phyloP scores from a whole-genome alignment of 1,140 invertebrate species.

The Rhagoletis zephyria region DNA sequence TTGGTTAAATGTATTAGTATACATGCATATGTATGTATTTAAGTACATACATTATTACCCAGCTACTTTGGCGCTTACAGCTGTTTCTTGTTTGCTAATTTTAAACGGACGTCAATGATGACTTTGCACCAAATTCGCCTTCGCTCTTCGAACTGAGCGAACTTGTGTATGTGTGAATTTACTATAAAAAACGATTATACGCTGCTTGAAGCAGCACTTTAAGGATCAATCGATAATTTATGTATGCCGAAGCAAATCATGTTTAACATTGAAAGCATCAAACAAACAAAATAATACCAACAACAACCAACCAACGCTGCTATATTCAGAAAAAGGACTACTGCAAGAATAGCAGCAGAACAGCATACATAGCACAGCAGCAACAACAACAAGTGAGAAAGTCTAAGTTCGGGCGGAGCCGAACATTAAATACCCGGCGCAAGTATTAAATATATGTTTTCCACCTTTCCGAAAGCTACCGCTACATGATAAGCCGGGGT shows the following conservation, averaged over 20 bases:
- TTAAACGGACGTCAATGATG: conserved; percentile 24
- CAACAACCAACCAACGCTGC: background rate
- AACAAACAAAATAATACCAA: conserved; percentile 15
- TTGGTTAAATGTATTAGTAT: background rate
- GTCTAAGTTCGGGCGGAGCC: too few species aligned
- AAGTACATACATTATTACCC: background rate
- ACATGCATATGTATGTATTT: background rate
- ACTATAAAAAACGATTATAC: conserved; percentile 15
- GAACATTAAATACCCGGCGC: too few species aligned
- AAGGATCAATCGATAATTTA: conserved; percentile 42
- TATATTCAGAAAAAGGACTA: background rate
- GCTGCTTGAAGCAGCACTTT: conserved; percentile 1
- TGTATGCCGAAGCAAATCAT: conserved; percentile 44
- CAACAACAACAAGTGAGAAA: conserved; percentile 5
- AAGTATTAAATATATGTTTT: too few species aligned
- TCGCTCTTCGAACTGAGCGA: background rate
- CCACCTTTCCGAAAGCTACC: too few species aligned
- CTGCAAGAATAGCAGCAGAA: background rate
- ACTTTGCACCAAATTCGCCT: background rate
- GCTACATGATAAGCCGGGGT: too few species aligned
- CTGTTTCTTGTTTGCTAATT: conserved; percentile 29
- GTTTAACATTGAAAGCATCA: conserved; percentile 48
- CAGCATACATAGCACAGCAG: background rate
- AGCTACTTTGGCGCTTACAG: background rate
- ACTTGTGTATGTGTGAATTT: background rate